A percentile compares a stretch with the other conserved stretches of the same genome.
phyloP scores from a whole-genome alignment of 1,140 invertebrate species.

The Amyelois transitella region DNA sequence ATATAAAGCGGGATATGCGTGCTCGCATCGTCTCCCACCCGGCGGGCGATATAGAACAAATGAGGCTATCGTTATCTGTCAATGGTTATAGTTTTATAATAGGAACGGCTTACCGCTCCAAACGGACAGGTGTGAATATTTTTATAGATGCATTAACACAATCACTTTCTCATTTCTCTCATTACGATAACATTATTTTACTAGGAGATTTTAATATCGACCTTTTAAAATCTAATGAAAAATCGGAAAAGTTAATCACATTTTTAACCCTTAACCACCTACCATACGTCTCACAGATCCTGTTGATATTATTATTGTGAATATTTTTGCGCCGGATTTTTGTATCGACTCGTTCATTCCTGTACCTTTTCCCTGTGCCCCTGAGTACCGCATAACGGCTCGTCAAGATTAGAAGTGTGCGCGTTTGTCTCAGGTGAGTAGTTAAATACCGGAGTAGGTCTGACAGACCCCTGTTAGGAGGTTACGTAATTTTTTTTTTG shows the following conservation, averaged over 20 bases:
- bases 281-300: too few relatives aligned
- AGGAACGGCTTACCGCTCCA: neutral
- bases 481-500: too few relatives aligned
- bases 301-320: too few relatives aligned
- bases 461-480: too few relatives aligned
- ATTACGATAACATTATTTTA: neutral
- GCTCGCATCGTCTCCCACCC: neutral
- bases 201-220: neutral
- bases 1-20: neutral
- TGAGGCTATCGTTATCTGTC: neutral
- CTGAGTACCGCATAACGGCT: too few relatives aligned
- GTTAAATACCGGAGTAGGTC: too few relatives aligned
- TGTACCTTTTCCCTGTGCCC: too few relatives aligned
- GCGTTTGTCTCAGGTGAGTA: too few relatives aligned
- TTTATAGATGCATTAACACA: neutral
- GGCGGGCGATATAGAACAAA: neutral
- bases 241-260: neutral
- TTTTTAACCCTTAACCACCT: too few relatives aligned
- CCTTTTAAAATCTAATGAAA: neutral
- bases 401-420: too few relatives aligned
- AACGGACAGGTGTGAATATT: neutral
- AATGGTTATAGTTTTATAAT: neutral
- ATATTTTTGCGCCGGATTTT: too few relatives aligned
- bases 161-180: neutral
- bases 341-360: too few relatives aligned